phyloP scores from a whole-genome alignment of 64 coral and sea anemone species.

The Actinia equina region DNA sequence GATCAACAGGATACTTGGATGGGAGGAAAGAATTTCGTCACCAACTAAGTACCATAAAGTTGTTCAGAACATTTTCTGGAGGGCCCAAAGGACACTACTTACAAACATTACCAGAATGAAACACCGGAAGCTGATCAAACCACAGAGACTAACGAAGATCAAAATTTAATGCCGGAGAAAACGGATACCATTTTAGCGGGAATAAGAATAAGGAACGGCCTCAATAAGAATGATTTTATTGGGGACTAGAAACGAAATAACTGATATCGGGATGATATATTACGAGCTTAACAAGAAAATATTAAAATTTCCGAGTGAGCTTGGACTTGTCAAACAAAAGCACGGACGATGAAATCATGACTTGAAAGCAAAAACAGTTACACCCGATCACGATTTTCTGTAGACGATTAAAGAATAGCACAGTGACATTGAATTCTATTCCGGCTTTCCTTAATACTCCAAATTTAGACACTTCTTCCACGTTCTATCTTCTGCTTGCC shows the following conservation, averaged over 20 bases:
- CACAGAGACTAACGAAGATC: constrained; percentile 24
- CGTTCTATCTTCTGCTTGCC: constrained; percentile 6
- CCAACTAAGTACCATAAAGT: constrained; percentile 31
- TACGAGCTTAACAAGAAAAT: constrained; percentile 22
- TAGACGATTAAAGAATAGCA: constrained; percentile 20
- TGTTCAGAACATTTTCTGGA: constrained; percentile 49
- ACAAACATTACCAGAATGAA: constrained; percentile 26
- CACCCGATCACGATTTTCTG: background rate
- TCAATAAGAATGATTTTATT: background rate
- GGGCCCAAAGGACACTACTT: constrained; percentile 46
- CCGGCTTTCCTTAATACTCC: constrained; percentile 17
- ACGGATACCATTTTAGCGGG: background rate
- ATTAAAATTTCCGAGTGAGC: constrained; percentile 1
- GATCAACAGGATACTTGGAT: constrained; percentile 28
- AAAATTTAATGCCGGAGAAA: constrained; percentile 27
- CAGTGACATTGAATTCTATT: constrained; percentile 36
- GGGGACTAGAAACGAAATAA: background rate
- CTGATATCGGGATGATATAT: no score
- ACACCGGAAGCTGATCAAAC: constrained; percentile 5
- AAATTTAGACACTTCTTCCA: constrained; percentile 2
- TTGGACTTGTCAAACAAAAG: constrained; percentile 2
- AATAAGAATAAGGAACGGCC: background rate
- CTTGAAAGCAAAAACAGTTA: constrained; percentile 24
- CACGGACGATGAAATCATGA: constrained; percentile 35
- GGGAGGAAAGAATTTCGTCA: constrained; percentile 31